phyloP scores from a whole-genome alignment of 1,140 invertebrate genomes.

The Camponotus vicinus region DNA sequence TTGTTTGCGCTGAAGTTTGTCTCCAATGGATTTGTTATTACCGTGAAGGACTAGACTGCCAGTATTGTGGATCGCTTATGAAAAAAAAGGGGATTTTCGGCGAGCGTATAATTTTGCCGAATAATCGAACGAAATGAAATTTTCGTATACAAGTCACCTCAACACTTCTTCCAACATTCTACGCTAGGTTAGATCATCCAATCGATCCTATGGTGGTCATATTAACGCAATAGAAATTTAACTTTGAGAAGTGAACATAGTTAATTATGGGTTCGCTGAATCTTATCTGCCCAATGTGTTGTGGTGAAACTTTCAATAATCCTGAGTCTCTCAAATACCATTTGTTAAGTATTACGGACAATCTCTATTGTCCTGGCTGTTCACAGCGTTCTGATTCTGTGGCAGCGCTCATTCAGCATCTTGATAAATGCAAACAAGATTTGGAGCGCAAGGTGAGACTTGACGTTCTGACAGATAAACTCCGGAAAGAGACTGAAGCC shows the following conservation, averaged over 20 bases:
- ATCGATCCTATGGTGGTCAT: neutral
- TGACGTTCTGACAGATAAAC: conserved; percentile 13
- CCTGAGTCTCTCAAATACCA: conserved; percentile 87
- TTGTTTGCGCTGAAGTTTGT: conserved; percentile 86
- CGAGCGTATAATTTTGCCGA: conserved; percentile 18
- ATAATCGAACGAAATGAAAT: conserved; percentile 8
- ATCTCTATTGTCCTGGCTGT: conserved; percentile 88
- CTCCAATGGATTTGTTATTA: conserved; percentile 76
- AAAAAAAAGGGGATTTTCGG: neutral
- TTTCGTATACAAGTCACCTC: conserved; percentile 8
- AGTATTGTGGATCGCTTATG: neutral
- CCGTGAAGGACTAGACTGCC: conserved; percentile 18
- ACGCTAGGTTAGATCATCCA: conserved; percentile 65
- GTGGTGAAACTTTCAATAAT: conserved; percentile 87
- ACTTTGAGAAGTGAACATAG: neutral
- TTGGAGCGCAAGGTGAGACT: conserved; percentile 3
- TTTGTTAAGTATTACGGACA: conserved; percentile 87
- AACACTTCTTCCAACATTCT: conserved; percentile 50
- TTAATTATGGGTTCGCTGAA: conserved; percentile 85
- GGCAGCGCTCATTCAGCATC: conserved; percentile 86
- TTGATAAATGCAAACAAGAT: conserved; percentile 82
- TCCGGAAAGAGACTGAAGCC: conserved; percentile 39
- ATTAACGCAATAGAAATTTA: neutral
- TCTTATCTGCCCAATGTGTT: conserved; percentile 89
- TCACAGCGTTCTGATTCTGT: conserved; percentile 86